Base-by-base conservation (phyloP, 2,888 invertebrate genomes). In the Spilosoma lubricipeda region DNA sequence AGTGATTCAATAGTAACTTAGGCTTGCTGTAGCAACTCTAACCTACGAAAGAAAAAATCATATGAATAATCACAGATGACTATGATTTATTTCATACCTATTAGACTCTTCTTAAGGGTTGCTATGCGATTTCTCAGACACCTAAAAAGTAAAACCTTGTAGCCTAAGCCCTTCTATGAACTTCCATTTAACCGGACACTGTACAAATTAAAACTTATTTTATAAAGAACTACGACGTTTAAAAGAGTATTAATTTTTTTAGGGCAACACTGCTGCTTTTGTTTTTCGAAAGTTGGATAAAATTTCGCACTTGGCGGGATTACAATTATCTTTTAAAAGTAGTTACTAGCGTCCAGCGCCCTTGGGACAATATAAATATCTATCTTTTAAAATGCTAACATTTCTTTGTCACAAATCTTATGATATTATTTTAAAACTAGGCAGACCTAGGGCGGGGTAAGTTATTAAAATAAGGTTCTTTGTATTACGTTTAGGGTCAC, bases 401-500 rank as follows among this genome's bases (percentile, higher is more conserved):
- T 13, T 52, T 52, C 11, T 56, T 63, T 63, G 59, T 63, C 59
- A 63, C 59, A 63, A 30, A 63, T 27, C 59, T 63, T 63, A 63
- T 27, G n/a, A 3, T 59, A 59, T 59, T 9, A 45, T 45, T 15
- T 63, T 5, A 30, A 30, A 63, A 30, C 5, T 56, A 56, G 3
- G n/a, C 11, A 56, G 56, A 23, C 56, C 52, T 52, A 52, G 23
- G 52, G n/a, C 56, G 52, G 52, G 7, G n/a, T 56, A 52, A 20
- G 8, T 23, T n/a, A 27, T n/a, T 13, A 56, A 56, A 56, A 11
- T 56, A 27, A 11, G 8, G 56, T 27, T 4, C 5, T 63, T 30
- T 30, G 63, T 63, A 30, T 30, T 30, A 63, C 63, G 18, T 63
- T 30, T 30, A 63, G 15, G 18, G 30, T 18, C 63, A 63, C 30